Conservation (phyloP, 2,113 vertebrate species). For the Trematocara macrostoma region DNA sequence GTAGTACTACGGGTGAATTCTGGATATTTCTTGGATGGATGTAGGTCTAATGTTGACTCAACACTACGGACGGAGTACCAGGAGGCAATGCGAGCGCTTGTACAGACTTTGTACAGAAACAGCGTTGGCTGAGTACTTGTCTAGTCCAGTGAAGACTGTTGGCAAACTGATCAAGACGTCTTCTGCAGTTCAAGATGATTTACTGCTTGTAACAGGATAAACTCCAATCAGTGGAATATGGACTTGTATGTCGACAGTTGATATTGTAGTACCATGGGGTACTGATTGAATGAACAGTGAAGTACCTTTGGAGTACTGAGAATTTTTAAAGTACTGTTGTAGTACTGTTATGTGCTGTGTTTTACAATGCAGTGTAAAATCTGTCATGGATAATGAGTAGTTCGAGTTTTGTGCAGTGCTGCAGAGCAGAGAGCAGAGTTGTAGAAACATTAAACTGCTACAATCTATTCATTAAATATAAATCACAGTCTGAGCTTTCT, state of each 20-base stretch:
- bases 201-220: conserved; percentile 23
- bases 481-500: neutral
- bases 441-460: neutral
- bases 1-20: conserved; percentile 39
- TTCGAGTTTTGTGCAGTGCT: conserved; percentile 55
- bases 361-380: conserved; percentile 58
- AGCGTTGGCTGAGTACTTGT: conserved; percentile 10
- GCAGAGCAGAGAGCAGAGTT: conserved; percentile 37
- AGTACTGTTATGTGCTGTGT: conserved; percentile 64
- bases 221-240: conserved; percentile 32
- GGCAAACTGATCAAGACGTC: conserved; percentile 1
- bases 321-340: conserved; percentile 60
- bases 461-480: neutral
- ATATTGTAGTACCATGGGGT: conserved; percentile 63
- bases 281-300: conserved; percentile 61
- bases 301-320: conserved; percentile 67
- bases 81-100: conserved; percentile 3
- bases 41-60: conserved; percentile 25
- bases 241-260: conserved; percentile 54
- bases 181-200: conserved; percentile 5
- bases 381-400: conserved; percentile 44
- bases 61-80: conserved; percentile 10
- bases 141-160: neutral
- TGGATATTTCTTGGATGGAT: conserved; percentile 35
- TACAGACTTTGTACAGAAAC: conserved; percentile 30